These are phyloP conservation scores for Anisognathus igniventris DNA, from an alignment of 2,797 vertebrate genomes.

Conservation along the genomic window DNA sequence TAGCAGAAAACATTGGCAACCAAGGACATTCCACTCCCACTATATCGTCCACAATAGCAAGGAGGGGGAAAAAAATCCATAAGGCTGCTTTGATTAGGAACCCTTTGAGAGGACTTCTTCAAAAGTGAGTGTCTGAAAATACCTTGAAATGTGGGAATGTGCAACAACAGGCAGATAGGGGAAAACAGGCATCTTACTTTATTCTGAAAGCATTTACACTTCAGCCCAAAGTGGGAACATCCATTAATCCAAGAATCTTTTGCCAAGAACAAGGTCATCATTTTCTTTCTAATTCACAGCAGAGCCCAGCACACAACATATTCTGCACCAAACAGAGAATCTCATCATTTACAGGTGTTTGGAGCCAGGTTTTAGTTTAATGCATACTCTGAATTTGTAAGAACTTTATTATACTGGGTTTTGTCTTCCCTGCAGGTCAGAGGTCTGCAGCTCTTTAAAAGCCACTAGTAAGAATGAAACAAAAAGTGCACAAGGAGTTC, in stretches of 20 bases:
- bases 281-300: slow-evolving; percentile 21
- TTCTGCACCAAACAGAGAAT: not conserved
- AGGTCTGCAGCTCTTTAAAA: not conserved
- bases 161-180: not conserved
- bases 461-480: not conserved
- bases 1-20: slow-evolving; percentile 71
- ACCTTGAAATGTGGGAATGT: not conserved
- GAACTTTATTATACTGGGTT: not conserved
- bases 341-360: not conserved
- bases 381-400: not conserved
- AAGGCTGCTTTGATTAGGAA: not conserved
- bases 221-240: not conserved
- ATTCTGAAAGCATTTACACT: slow-evolving; percentile 10
- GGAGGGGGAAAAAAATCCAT: not conserved
- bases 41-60: not conserved
- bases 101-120: not conserved
- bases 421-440: not conserved
- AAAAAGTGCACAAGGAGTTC: not conserved
- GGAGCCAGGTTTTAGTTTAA: not conserved
- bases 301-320: not conserved
- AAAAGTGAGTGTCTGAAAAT: not conserved
- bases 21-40: slow-evolving; percentile 44
- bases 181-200: not conserved
- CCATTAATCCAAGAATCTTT: not conserved
- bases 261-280: slow-evolving; percentile 32